Conservation (phyloP, 2,797 vertebrate genomes). For the Luscinia luscinia region DNA sequence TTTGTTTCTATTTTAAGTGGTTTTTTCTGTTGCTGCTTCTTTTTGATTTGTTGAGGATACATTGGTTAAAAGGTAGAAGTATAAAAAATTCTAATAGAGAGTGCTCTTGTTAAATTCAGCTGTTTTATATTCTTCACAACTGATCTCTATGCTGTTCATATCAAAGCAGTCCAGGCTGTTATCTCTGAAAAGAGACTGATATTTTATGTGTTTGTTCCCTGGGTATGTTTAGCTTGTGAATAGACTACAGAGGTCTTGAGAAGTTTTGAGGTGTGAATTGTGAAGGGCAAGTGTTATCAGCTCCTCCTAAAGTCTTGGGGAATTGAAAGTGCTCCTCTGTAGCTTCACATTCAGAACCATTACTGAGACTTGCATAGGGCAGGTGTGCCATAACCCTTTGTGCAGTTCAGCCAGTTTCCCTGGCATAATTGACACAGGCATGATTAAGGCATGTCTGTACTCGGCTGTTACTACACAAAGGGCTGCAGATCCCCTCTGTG, state of each 20-base stretch:
- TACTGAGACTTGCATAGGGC: background rate
- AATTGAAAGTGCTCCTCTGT: background rate
- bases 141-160: background rate
- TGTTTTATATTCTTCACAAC: background rate
- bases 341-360: background rate
- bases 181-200: constrained; percentile 11
- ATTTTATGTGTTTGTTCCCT: background rate
- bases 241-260: background rate
- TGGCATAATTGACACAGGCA: background rate
- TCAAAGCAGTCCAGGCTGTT: constrained; percentile 12
- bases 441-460: background rate
- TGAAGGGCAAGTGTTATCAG: background rate
- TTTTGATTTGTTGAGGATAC: background rate
- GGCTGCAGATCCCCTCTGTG: background rate
- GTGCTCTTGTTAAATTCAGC: background rate
- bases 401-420: background rate
- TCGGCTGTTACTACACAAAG: accelerated
- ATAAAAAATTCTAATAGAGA: background rate
- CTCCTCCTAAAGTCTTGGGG: background rate
- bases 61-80: background rate
- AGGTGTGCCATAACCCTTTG: background rate
- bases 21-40: background rate
- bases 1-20: background rate
- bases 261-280: background rate
- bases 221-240: constrained; percentile 5